Percentiles rank a stretch among this genome's conserved stretches.
Evolutionary conservation across 2,888 invertebrate genomes (phyloP).

Genomic region (Chrysodeixis includens): DNA sequence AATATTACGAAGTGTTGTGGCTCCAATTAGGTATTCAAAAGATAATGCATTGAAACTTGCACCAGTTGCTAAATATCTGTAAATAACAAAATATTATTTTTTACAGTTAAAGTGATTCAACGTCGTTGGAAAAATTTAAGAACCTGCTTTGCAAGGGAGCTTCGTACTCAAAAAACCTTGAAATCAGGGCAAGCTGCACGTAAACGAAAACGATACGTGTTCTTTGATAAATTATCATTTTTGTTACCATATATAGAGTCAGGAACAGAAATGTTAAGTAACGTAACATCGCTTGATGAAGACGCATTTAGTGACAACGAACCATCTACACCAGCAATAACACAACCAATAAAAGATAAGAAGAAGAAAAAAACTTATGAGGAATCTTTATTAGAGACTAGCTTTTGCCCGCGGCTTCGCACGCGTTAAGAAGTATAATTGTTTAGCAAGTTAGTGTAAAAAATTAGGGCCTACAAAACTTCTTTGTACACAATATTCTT

Average conservation of each 20-base stretch:
- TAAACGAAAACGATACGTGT: conserved; percentile 25
- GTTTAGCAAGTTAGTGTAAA: too few species aligned
- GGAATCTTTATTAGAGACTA: conserved; percentile 33
- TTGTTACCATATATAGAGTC: conserved; percentile 25
- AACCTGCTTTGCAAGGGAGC: conserved; percentile 14
- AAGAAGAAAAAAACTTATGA: conserved; percentile 20
- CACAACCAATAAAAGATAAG: conserved; percentile 20
- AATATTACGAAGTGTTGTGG: too few species aligned
- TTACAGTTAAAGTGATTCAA: conserved; percentile 19
- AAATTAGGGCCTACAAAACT: too few species aligned
- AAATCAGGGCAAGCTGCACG: conserved; percentile 33
- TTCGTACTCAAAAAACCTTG: conserved; percentile 13
- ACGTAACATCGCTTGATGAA: conserved; percentile 24
- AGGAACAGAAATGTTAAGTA: conserved; percentile 29
- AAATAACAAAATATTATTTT: conserved; percentile 27
- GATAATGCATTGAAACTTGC: conserved; percentile 36
- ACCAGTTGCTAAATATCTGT: conserved; percentile 38
- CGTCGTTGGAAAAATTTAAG: conserved; percentile 19
- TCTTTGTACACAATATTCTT: too few species aligned
- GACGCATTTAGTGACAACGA: conserved; percentile 24
- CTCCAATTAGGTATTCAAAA: conserved; percentile 37
- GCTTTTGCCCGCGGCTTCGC: too few species aligned
- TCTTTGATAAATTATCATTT: conserved; percentile 28
- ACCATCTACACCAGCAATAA: conserved; percentile 26
- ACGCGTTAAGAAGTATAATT: too few species aligned